phyloP scores from a whole-genome alignment of 1,140 invertebrate species.

The Thrips palmi region DNA sequence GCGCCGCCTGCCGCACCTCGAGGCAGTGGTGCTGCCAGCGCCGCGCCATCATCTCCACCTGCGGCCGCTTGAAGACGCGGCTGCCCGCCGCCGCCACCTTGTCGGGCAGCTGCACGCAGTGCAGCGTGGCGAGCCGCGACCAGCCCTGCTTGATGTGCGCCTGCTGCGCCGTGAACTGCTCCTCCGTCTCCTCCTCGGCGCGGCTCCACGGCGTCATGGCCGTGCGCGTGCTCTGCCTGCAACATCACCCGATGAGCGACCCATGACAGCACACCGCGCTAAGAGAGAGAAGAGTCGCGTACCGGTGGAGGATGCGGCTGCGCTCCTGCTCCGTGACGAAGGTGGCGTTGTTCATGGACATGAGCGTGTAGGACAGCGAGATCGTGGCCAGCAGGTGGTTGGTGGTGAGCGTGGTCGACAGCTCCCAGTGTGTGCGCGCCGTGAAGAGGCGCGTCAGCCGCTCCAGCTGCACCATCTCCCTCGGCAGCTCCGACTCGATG shows the following conservation, averaged over 20 bases:
- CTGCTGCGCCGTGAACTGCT: constrained; percentile 64
- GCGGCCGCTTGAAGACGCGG: constrained; percentile 72
- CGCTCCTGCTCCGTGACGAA: constrained; percentile 74
- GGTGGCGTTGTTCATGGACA: constrained; percentile 94
- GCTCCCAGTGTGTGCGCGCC: constrained; percentile 79
- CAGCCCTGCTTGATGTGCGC: constrained; percentile 91
- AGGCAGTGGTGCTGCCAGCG: constrained; percentile 97
- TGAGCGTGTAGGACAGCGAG: constrained; percentile 87
- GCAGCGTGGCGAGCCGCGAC: constrained; percentile 85
- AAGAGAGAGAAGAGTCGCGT: neutral
- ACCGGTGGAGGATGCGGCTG: constrained; percentile 49
- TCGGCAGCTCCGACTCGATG: constrained; percentile 43
- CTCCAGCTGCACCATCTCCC: constrained; percentile 53
- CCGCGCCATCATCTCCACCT: constrained; percentile 91
- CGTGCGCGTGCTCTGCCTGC: constrained; percentile 16
- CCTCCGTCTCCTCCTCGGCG: constrained; percentile 59
- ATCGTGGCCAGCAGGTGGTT: constrained; percentile 91
- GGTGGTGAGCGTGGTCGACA: constrained; percentile 84
- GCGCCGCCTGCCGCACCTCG: constrained; percentile 87
- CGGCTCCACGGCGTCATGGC: constrained; percentile 37
- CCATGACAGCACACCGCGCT: neutral
- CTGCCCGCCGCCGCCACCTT: constrained; percentile 51
- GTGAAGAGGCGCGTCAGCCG: constrained; percentile 66
- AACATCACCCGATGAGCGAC: neutral
- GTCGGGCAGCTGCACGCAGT: constrained; percentile 90